Evolutionary conservation across 2,888 invertebrate species (phyloP), one percentile per base, ranked within the genome.

Genomic region (Aplocera efformata): DNA sequence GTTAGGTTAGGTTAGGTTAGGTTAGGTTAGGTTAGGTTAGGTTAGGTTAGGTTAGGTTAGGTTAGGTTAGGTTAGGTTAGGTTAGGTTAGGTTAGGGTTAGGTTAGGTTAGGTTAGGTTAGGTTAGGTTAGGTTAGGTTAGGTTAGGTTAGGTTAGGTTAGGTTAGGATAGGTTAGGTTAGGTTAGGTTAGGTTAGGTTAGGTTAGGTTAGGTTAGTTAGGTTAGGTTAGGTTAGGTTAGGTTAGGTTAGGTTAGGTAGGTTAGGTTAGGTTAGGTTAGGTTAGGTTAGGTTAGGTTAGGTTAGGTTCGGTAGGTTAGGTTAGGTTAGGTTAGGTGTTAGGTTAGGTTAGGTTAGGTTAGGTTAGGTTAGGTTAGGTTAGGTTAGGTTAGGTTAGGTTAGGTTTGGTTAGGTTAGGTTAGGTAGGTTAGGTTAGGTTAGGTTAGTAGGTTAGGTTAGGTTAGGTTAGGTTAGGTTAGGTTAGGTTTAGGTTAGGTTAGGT

Each of bases 1-100:
- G 42, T 50, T 46, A 49, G 49, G 50, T 45, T 50, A 45, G 48
- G 50, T 48, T 50, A 53, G 52, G 52, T 52, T 55, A 52, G 52
- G 53, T 53, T 56, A 50, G 50, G 51, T 50, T 55, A 50, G 46
- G 50, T 45, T 48, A 42, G 49, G 38, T 48, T 40, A 33, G 38
- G 38, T 41, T 41, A 46, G 46, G 36, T 41, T 41, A 37, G 37
- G 41, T 37, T 41, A 41, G 47, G 46, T 50, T 46, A 47, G 49
- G 44, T 48, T 48, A 48, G 38, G 46, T 43, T 41, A 41, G 41
- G 46, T 33, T 49, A 45, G 40, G 49, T 40, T 32, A 46, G 37
- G 46, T 37, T 37, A 47, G 42, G 40, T 48, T 45, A 22, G 22
- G 39, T 42, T 28, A 28, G 28, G n/a, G 28, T 28, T 28, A 28